Evolutionary conservation across 2,113 vertebrate species (phyloP), one percentile per base, ranked within the genome.

Genomic region (Cryptoleucopteryx plumbea): DNA sequence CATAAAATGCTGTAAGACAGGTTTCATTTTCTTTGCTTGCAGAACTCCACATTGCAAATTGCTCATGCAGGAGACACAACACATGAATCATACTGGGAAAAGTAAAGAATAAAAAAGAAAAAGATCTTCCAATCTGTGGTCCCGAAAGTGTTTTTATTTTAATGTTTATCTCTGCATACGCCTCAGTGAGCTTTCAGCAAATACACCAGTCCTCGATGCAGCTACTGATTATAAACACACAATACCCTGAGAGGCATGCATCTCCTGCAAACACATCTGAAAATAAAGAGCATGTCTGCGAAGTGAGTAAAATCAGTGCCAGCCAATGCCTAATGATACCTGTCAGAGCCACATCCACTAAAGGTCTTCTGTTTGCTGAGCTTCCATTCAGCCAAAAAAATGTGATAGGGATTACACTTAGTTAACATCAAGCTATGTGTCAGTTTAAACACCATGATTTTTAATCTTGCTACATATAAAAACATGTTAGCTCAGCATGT

Each of bases 361-460:
- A 56, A 65, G n/a, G 10, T 47, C 72, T 87, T 65, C 73, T 42
- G 3, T 55, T 74, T 42, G 8, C 19, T 56, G 25, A 65, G 21
- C 40, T 85, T 89, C 61, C 13, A 47, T 55, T 81, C 12, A 29
- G 22, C 17, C 14, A 78, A 78, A 67, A 81, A 62, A 14, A 2
- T 23, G 3, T 31, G 19, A 59, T 20, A 40, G n/a, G 17, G 16
- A 16, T 25, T 32, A 52, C 0, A 0, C 6, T 52, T 47, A 25
- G 7, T 25, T 74, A 82, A 27, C 10, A 65, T 56, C 20, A 87
- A 78, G 21, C 10, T 58, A 3, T 58, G 50, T 32, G 25, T 93
- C 17, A 32, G 8, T 45, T 82, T 70, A 85, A 94, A 27, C 38
- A n/a, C 9, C 1, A 13, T 29, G 6, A 25, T 38, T 90, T 95